Percentiles rank a stretch among this genome's conserved stretches.
Evolutionary conservation across 2,113 vertebrate species (phyloP).

Genomic region (Lota lota): DNA sequence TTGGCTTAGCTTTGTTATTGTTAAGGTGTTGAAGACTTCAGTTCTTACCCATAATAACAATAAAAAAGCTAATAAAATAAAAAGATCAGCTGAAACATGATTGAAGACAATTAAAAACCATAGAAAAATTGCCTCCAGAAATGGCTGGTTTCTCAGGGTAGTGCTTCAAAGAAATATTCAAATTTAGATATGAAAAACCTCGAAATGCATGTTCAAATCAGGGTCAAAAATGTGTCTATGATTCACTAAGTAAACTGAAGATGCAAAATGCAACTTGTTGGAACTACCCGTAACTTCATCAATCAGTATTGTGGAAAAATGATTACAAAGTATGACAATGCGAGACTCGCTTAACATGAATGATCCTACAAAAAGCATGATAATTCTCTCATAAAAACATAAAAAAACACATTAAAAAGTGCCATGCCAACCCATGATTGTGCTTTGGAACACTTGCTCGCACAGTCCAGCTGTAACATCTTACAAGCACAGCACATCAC

Average conservation of each 20-base stretch:
- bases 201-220: too few relatives aligned
- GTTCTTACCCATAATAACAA: too few relatives aligned
- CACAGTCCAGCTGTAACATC: slow-evolving; percentile 45
- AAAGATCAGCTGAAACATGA: background rate
- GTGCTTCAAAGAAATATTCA: slow-evolving; percentile 27
- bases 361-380: slow-evolving; percentile 38
- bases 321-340: slow-evolving; percentile 2
- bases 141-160: slow-evolving; percentile 11
- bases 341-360: background rate
- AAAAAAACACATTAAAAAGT: slow-evolving; percentile 15
- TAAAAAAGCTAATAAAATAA: background rate
- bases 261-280: background rate
- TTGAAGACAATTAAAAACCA: slow-evolving; percentile 1
- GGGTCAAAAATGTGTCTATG: too few relatives aligned
- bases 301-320: slow-evolving; percentile 2
- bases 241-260: too few relatives aligned
- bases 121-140: slow-evolving; percentile 16
- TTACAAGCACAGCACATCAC: slow-evolving; percentile 11
- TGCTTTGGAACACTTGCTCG: slow-evolving; percentile 48
- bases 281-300: slow-evolving; percentile 5
- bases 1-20: background rate
- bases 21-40: background rate
- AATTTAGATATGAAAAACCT: too few relatives aligned
- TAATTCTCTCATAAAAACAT: slow-evolving; percentile 35
- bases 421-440: slow-evolving; percentile 28